These are phyloP conservation scores for Oegoconia quadripuncta DNA, from an alignment of 2,888 invertebrate species.

Conservation along the genomic window DNA sequence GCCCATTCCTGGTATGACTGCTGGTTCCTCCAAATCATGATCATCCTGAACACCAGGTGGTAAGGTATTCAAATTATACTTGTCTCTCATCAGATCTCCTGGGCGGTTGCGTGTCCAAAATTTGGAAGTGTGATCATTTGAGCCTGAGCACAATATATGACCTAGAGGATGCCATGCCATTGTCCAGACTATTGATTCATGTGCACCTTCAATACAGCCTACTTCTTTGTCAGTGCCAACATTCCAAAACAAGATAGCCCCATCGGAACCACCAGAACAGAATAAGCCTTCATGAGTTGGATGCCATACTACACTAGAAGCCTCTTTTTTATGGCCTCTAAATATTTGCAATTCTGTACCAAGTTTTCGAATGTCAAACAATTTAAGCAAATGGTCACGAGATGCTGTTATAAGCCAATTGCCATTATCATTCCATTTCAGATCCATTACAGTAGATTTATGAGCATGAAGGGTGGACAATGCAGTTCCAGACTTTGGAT, in stretches of 20 bases:
- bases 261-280: conserved; percentile 99
- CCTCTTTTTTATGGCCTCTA: conserved; percentile 99
- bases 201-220: conserved; percentile 98
- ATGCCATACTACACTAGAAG: conserved; percentile 98
- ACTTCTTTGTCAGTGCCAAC: conserved; percentile 99
- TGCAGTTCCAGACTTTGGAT: conserved; percentile 97
- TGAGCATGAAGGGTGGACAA: conserved; percentile 99
- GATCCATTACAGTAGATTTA: conserved; percentile 99
- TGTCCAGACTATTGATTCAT: conserved; percentile 99
- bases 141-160: conserved; percentile 98
- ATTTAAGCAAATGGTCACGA: conserved; percentile 96
- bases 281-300: conserved; percentile 98
- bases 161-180: conserved; percentile 99
- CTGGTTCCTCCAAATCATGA: conserved; percentile 84
- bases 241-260: conserved; percentile 99
- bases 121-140: conserved; percentile 99
- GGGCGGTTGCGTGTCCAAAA: conserved; percentile 99
- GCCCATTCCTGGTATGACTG: conserved; percentile 98
- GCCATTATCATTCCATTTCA: conserved; percentile 99
- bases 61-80: conserved; percentile 96
- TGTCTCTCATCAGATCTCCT: conserved; percentile 98
- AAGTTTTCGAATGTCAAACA: conserved; percentile 98
- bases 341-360: conserved; percentile 98
- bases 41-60: conserved; percentile 85
- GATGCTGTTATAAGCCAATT: conserved; percentile 99